Evolutionary conservation across 1,140 invertebrate genomes (phyloP).

Genomic region (Achatina immaculata): DNA sequence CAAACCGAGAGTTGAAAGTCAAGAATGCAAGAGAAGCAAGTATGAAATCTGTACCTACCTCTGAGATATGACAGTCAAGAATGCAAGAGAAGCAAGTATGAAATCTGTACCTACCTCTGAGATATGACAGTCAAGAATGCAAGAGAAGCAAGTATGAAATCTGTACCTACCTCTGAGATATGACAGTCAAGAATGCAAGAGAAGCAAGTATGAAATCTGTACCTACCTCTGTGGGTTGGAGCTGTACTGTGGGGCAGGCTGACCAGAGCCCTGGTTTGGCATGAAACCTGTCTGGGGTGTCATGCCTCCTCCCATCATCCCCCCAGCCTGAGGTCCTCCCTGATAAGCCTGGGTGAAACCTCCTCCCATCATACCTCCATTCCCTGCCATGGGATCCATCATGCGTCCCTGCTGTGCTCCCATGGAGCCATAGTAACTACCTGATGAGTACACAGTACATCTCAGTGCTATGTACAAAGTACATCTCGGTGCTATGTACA

Average conservation of each 20-base stretch:
- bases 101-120: too few species aligned
- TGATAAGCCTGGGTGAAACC: slow-evolving; percentile 63
- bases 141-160: too few species aligned
- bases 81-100: too few species aligned
- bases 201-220: neutral
- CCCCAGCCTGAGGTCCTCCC: slow-evolving; percentile 51
- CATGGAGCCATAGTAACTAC: slow-evolving; percentile 50
- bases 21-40: too few species aligned
- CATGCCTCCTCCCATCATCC: slow-evolving; percentile 71
- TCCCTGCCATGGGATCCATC: slow-evolving; percentile 57
- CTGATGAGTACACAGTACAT: slow-evolving; percentile 11
- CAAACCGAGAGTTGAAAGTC: too few species aligned
- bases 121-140: too few species aligned
- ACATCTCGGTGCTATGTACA: too few species aligned
- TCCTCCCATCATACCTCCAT: slow-evolving; percentile 58
- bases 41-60: too few species aligned
- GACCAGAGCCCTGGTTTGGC: slow-evolving; percentile 65
- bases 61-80: too few species aligned
- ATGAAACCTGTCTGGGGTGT: slow-evolving; percentile 74
- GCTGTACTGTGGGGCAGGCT: slow-evolving; percentile 53
- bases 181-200: too few species aligned
- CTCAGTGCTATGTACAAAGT: too few species aligned
- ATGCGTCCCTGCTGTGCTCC: slow-evolving; percentile 46
- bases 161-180: too few species aligned
- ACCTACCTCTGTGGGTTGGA: slow-evolving; percentile 31